Base-by-base conservation (phyloP, 1,140 invertebrate species). In the Tetraneura akinire region DNA sequence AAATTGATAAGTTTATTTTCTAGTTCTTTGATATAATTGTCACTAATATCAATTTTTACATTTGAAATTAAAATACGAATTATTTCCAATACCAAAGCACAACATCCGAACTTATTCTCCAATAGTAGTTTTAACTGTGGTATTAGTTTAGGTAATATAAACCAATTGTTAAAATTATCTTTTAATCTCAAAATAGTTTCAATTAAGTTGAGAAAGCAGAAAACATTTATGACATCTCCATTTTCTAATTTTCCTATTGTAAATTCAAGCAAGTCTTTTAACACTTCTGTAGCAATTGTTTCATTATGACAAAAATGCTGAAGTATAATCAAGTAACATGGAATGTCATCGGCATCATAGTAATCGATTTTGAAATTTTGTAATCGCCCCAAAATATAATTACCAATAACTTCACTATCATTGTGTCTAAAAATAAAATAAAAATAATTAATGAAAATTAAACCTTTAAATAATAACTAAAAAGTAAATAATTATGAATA, bases 281-380 rank as follows among this genome's bases (percentile, higher is more conserved):
- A 78, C 62, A 78, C 8, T 16, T 3, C 18, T 11, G 55, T 78
- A 29, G 55, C 42, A 53, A 29, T n/a, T 42, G 11, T 26, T 78
- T 78, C 74, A 62, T 60, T 42, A 9, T 78, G 74, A 78, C 74
- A 78, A 78, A 78, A 78, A 45, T 78, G 74, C 14, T 78, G 74
- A 49, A 78, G 74, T 62, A 78, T 47, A 62, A 78, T 78, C 9
- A 78, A 13, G 42, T 60, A 29, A 45, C 74, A 78, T 42, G 74
- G 32, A 26, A 78, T n/a, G 62, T 78, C 55, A 16, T 78, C 74
- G 26, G 32, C 55, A 10, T 47, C 55, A 60, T 9, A 62, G 45
- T 78, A 18, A 18, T 10, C 23, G 11, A 42, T 78, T 45, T 78
- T 29, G 62, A 62, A 23, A 47, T 78, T 13, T 29, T 62, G 37